Conservation (phyloP, 2,888 invertebrate species). For the Antheraea yamamai region DNA sequence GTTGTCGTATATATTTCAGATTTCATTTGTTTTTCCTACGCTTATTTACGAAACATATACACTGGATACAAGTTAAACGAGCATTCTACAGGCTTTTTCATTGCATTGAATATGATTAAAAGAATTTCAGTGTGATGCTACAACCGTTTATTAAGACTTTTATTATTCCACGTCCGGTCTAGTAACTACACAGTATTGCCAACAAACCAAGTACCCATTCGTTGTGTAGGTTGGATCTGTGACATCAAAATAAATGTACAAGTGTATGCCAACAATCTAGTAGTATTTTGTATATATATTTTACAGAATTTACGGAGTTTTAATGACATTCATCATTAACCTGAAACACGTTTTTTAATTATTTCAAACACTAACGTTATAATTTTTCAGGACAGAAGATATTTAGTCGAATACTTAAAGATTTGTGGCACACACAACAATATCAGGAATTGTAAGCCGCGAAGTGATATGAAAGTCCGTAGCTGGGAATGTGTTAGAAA, state of each 20-base stretch:
- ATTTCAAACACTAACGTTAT: not conserved
- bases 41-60: not conserved
- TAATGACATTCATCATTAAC: too few relatives aligned
- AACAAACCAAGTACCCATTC: too few relatives aligned
- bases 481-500: constrained; percentile 58
- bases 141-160: not conserved
- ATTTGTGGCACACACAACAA: constrained; percentile 53
- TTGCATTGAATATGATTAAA: not conserved
- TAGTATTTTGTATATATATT: not conserved
- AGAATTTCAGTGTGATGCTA: not conserved
- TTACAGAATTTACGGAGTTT: too few relatives aligned
- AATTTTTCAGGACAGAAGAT: not conserved
- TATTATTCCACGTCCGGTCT: too few relatives aligned
- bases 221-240: too few relatives aligned
- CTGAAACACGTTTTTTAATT: not conserved
- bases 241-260: not conserved
- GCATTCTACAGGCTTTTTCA: not conserved
- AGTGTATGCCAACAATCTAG: too few relatives aligned
- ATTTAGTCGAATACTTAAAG: constrained; percentile 24
- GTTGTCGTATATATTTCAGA: not conserved
- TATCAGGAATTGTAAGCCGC: constrained; percentile 56
- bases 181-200: too few relatives aligned
- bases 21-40: not conserved
- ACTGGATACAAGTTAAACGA: not conserved
- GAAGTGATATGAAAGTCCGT: constrained; percentile 59